These are phyloP conservation scores for Aythya baeri DNA, from an alignment of 2,113 vertebrate genomes.

Conservation along the genomic window DNA sequence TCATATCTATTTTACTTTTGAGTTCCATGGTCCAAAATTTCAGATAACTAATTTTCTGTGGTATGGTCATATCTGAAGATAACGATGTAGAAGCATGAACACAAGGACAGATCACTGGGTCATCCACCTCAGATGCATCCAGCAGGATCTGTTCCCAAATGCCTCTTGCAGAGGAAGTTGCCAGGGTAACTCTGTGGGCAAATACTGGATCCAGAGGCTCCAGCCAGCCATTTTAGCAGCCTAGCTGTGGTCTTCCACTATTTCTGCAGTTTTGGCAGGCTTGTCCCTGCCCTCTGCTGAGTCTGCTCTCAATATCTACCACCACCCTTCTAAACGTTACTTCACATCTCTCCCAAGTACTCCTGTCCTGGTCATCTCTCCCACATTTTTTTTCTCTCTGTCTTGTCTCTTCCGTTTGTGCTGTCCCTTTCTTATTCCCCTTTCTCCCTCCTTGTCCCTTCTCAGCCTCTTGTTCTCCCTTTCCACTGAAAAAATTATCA, in stretches of 20 bases:
- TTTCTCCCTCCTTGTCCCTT: background rate
- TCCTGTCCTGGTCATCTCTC: background rate
- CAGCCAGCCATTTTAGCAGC: background rate
- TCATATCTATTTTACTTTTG: conserved; percentile 3
- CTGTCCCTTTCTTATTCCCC: background rate
- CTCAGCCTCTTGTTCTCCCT: background rate
- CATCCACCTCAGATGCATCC: background rate
- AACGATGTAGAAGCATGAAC: background rate
- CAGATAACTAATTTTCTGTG: background rate
- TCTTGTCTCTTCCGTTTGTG: background rate
- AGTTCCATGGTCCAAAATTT: background rate
- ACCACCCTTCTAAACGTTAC: background rate
- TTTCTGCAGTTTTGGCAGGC: background rate
- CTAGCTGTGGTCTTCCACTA: background rate
- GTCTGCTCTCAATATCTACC: background rate
- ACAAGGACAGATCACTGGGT: background rate
- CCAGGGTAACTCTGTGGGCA: background rate
- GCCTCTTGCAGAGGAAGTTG: background rate
- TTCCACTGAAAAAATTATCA: background rate
- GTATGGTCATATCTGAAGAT: background rate
- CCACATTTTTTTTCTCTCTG: background rate
- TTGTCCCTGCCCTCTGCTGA: background rate
- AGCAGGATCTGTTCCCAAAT: background rate
- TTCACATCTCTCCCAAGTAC: background rate
- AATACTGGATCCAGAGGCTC: background rate